These are phyloP conservation scores for Paracentrotus lividus DNA, from an alignment of 53 echinoderm and acorn worm species.

Conservation along the genomic window DNA sequence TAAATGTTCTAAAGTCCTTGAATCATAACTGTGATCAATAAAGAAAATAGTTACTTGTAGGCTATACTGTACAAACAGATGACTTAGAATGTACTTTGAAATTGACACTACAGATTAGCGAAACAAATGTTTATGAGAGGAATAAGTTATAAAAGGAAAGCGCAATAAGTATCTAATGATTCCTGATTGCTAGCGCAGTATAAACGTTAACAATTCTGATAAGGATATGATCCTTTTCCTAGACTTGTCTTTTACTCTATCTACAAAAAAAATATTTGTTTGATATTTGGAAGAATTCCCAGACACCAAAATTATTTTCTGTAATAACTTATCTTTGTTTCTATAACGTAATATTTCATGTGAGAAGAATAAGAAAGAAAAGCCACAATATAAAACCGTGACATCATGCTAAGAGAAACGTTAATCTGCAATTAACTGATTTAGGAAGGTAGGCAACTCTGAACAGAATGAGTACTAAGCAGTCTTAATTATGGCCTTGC, in stretches of 20 bases:
- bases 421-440: constrained; percentile 67
- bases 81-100: constrained; percentile 28
- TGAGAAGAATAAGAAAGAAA: constrained; percentile 41
- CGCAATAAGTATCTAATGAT: background rate
- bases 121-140: background rate
- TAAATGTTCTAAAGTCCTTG: background rate
- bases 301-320: constrained; percentile 15
- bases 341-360: background rate
- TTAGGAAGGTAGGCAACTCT: constrained; percentile 48
- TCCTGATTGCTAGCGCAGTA: constrained; percentile 34
- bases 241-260: constrained; percentile 8
- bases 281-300: background rate
- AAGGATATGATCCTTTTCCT: constrained; percentile 31
- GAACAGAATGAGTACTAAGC: constrained; percentile 23
- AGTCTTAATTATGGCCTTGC: constrained; percentile 63
- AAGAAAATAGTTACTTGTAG: background rate
- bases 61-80: background rate
- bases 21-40: background rate
- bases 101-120: background rate
- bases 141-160: background rate
- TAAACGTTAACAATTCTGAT: background rate
- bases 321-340: constrained; percentile 50
- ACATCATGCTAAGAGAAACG: constrained; percentile 60
- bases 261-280: background rate
- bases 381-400: constrained; percentile 43